Base-by-base conservation (phyloP, 2,797 vertebrate species). In the Pipistrellus kuhlii region DNA sequence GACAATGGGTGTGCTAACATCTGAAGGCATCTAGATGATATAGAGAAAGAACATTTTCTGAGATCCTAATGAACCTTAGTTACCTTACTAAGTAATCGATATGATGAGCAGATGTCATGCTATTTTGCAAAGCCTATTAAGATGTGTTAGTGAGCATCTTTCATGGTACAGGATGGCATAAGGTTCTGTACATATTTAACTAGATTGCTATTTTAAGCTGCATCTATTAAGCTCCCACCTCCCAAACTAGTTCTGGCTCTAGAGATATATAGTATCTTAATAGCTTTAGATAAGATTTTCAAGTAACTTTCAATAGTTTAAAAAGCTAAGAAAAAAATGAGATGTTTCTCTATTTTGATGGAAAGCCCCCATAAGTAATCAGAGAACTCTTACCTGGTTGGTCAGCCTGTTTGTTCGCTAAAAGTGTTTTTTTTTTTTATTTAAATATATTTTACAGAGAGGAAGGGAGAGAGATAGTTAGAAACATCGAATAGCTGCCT, bases 101-200 rank as follows among this genome's bases (percentile, higher is more conserved):
- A 86, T 46, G 66, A 83, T 83, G 80, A 95, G 25, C 75, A 94
- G 93, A 91, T 89, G 71, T 15, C 57, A 55, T 68, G 12, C 89
- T 81, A 76, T 83, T 91, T 90, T 32, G 44, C 32, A 72, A 92
- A 93, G 57, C 30, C 84, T 89, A 81, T 91, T 91, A 90, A 86
- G 69, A 78, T 78, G 2, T 69, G 59, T 30, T 90, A 71, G 32
- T 77, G 46, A 91, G 72, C 86, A 32, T 64, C 66, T 41, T 72
- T 85, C 73, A 27, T 10, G 12, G n/a, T 71, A 12, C 9, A 64
- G 72, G 15, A 75, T 0, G 30, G 21, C 44, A 8, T 23, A 53
- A 62, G 72, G 15, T 41, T 94, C 71, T 62, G 17, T 44, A 35
- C 64, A 38, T 46, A 86, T 72, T 85, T 90, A 77, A 81, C 93